Evolutionary conservation across 1,140 invertebrate species (phyloP).

Genomic region (Elysia chlorotica): DNA sequence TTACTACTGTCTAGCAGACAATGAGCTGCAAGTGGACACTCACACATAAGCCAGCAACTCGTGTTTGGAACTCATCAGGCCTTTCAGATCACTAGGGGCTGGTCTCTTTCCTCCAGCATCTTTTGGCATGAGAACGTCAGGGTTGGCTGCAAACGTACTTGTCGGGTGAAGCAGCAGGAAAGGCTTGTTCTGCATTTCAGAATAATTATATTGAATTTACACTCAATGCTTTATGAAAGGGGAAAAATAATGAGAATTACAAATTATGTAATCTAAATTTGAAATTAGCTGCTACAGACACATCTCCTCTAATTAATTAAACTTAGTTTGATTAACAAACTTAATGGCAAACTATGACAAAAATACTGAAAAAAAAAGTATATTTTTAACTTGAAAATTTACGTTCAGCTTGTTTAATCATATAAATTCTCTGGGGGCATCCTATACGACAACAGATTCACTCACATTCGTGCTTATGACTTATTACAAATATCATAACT

Average conservation of each 20-base stretch:
- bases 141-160: constrained; percentile 82
- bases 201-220: background rate
- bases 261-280: too few relatives aligned
- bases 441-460: too few relatives aligned
- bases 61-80: constrained; percentile 77
- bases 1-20: too few relatives aligned
- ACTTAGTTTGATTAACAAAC: too few relatives aligned
- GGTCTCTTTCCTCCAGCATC: constrained; percentile 31
- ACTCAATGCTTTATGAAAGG: too few relatives aligned
- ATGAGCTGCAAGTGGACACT: constrained; percentile 58
- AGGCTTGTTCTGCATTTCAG: constrained; percentile 70
- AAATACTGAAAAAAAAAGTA: background rate
- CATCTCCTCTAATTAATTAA: too few relatives aligned
- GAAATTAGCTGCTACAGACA: too few relatives aligned
- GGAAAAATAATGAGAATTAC: too few relatives aligned
- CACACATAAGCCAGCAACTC: constrained; percentile 88
- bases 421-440: too few relatives aligned
- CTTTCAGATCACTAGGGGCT: constrained; percentile 39
- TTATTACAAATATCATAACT: too few relatives aligned
- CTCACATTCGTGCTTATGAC: too few relatives aligned
- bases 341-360: background rate
- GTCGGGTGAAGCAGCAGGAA: constrained; percentile 91
- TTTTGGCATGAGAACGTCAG: constrained; percentile 77
- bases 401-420: background rate
- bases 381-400: background rate